Evolutionary conservation across 2,797 vertebrate genomes (phyloP), one percentile per base, ranked within the genome.

Genomic region (Austrolebias charrua): DNA sequence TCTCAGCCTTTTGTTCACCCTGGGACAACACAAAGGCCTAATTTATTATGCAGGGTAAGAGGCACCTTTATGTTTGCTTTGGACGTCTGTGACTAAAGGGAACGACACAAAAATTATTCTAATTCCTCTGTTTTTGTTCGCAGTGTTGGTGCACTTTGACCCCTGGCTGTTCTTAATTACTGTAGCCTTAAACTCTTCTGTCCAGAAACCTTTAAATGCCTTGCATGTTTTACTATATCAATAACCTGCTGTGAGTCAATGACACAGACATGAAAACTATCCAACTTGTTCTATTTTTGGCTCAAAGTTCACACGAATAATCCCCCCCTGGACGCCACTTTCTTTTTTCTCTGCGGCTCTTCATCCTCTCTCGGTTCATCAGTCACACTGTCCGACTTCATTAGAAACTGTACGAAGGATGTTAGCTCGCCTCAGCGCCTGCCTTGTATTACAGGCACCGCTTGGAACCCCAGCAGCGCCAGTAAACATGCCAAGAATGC

Each of bases 401-500:
- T 81, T 35, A 75, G 68, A 80, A 75, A 43, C 69, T 63, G 69
- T 54, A 76, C 64, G 68, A 80, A 84, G 49, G 62, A 74, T 69
- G 74, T 64, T 42, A 57, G 56, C 56, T 56, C 56, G 65, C 57
- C 72, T 79, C 61, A 55, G 61, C 4, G 60, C 75, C 90, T 92
- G 88, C 75, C 79, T 89, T 79, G 71, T 55, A 76, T 89, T 90
- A 86, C 80, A 76, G 78, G 80, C 86, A 69, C 86, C 38, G 81
- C 71, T 80, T 71, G 68, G 85, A 88, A 85, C 88, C 80, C 76
- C 55, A 40, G 84, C 66, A 85, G 72, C 77, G 80, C 73, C 75
- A 64, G 76, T 77, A 89, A 87, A 66, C 81, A 91, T 84, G 86
- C 76, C 55, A 81, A 82, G 92, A 91, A 94, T 93, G 83, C 57